phyloP scores from a whole-genome alignment of 2,113 vertebrate genomes.

The Dasyornis broadbenti region DNA sequence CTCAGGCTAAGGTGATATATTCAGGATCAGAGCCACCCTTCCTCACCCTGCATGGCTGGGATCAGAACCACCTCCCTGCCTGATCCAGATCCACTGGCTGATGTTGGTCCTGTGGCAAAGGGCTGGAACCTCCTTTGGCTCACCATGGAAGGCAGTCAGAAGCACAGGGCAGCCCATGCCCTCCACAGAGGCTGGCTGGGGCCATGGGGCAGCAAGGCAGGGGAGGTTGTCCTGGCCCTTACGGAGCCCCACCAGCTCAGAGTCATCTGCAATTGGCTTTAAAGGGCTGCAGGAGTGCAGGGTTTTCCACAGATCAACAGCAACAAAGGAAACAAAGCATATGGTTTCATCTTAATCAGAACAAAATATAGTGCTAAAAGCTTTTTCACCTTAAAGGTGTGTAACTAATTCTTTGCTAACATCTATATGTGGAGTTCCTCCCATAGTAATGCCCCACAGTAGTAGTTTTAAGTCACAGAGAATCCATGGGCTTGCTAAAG shows the following conservation, averaged over 20 bases:
- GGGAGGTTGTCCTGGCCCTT: not conserved
- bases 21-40: not conserved
- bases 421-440: not conserved
- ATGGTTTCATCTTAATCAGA: not conserved
- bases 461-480: not conserved
- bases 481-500: not conserved
- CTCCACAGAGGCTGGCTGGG: not conserved
- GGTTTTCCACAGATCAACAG: not conserved
- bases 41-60: not conserved
- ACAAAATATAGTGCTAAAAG: not conserved
- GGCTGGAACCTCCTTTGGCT: not conserved
- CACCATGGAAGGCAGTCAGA: not conserved
- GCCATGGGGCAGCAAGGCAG: not conserved
- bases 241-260: fast-evolving
- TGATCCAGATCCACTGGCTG: not conserved
- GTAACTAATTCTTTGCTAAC: not conserved
- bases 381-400: not conserved
- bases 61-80: not conserved
- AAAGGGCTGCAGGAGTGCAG: not conserved
- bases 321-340: not conserved
- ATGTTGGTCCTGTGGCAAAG: not conserved
- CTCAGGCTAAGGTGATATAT: not conserved
- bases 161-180: fast-evolving
- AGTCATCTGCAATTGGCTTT: fast-evolving
- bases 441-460: not conserved